phyloP scores from a whole-genome alignment of 2,888 invertebrate genomes.

The Syrphus vitripennis region DNA sequence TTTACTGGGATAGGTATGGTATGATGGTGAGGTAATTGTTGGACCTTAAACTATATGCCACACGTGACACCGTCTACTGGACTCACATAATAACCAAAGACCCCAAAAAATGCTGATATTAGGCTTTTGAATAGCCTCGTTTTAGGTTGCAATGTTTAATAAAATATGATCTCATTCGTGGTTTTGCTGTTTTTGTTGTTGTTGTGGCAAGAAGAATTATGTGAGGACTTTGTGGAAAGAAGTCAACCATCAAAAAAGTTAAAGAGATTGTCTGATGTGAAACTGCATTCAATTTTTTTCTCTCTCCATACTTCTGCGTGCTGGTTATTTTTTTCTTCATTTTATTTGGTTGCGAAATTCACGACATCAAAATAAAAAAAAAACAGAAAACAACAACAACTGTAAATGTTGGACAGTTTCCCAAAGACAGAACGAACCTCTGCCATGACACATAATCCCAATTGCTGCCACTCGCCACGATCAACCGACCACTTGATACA shows the following conservation, averaged over 20 bases:
- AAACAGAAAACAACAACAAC: not conserved
- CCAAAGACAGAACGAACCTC: slow-evolving; percentile 65
- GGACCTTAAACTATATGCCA: slow-evolving; percentile 31
- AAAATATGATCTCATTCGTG: slow-evolving; percentile 63
- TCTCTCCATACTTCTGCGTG: not conserved
- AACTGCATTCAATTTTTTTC: slow-evolving; percentile 8
- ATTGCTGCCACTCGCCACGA: slow-evolving; percentile 70
- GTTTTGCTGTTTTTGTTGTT: not conserved
- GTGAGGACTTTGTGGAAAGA: slow-evolving; percentile 45
- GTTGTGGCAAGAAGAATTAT: slow-evolving; percentile 5
- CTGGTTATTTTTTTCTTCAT: not conserved
- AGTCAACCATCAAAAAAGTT: slow-evolving; percentile 50
- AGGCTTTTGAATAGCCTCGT: slow-evolving; percentile 29
- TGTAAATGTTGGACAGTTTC: slow-evolving; percentile 60
- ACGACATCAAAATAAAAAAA: slow-evolving; percentile 30
- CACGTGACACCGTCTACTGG: slow-evolving; percentile 68
- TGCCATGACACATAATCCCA: slow-evolving; percentile 71
- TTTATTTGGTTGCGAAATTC: slow-evolving; percentile 59
- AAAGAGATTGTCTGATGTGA: slow-evolving; percentile 57
- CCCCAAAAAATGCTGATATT: slow-evolving; percentile 3
- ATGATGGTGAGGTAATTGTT: slow-evolving; percentile 58
- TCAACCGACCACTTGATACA: slow-evolving; percentile 65
- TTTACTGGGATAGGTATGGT: slow-evolving; percentile 27
- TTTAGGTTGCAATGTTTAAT: slow-evolving; percentile 39
- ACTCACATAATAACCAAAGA: slow-evolving; percentile 43